Conservation (phyloP, 2,888 invertebrate genomes). For the Synergus gifuensis region DNA sequence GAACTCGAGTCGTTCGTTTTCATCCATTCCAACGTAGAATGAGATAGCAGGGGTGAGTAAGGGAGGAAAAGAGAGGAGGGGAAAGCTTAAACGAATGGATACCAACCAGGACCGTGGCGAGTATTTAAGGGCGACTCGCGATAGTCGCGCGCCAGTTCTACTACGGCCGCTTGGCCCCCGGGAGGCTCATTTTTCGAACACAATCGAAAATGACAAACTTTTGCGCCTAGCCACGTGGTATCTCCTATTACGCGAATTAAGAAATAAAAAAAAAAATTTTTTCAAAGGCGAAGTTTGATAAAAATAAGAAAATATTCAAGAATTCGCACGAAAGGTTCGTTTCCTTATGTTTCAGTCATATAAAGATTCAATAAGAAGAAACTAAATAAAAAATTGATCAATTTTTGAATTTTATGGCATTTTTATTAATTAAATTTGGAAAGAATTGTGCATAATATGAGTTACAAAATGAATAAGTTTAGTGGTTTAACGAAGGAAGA, state of each 20-base stretch:
- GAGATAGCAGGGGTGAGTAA: constrained; percentile 31
- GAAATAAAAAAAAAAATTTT: not conserved
- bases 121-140: constrained; percentile 59
- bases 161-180: constrained; percentile 54
- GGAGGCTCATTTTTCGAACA: constrained; percentile 40
- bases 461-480: not conserved
- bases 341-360: not conserved
- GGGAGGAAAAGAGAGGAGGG: constrained; percentile 15
- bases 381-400: too few relatives aligned
- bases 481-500: not conserved
- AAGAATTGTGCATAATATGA: not conserved
- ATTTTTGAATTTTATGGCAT: not conserved
- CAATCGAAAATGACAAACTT: not conserved
- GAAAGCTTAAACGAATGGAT: constrained; percentile 38
- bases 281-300: not conserved
- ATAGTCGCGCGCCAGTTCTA: constrained; percentile 57
- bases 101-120: constrained; percentile 20
- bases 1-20: constrained; percentile 22
- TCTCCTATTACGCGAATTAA: not conserved
- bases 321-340: not conserved
- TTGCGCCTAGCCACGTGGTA: not conserved
- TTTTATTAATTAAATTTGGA: not conserved
- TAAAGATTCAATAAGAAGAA: not conserved
- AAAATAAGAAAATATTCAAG: too few relatives aligned
- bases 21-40: constrained; percentile 28